These are phyloP conservation scores for Crambe crambe DNA, from an alignment of 37 sponge, comb jelly and placozoan species.

Conservation along the genomic window DNA sequence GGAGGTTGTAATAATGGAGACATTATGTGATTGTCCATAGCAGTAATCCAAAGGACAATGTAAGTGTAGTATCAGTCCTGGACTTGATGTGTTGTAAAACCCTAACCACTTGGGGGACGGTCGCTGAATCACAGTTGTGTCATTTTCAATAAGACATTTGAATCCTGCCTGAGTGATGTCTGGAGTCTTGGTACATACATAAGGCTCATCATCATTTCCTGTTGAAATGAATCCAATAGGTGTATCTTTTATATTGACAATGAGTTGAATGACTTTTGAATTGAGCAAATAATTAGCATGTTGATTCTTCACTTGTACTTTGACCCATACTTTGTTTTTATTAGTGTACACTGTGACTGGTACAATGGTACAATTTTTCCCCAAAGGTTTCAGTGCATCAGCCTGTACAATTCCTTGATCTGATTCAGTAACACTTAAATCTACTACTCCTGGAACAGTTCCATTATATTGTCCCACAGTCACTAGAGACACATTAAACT, in stretches of 20 bases:
- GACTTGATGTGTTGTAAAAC: not conserved
- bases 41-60: constrained; percentile 21
- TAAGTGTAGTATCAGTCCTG: not conserved
- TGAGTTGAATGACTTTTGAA: not conserved
- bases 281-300: not conserved
- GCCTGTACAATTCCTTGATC: not conserved
- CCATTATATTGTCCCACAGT: constrained; percentile 11
- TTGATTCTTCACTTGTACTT: not conserved
- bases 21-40: not conserved
- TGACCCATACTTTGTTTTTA: not conserved
- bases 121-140: not conserved
- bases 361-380: no score
- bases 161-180: not conserved
- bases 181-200: not conserved
- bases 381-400: not conserved
- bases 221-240: constrained; percentile 5
- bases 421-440: not conserved
- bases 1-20: not conserved
- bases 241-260: not conserved
- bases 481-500: not conserved
- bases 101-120: not conserved
- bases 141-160: not conserved
- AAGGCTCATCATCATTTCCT: not conserved
- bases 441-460: constrained; percentile 11
- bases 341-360: not conserved